Evolutionary conservation across 2,797 vertebrate species (phyloP).

Genomic region (Danio albolineatus): DNA sequence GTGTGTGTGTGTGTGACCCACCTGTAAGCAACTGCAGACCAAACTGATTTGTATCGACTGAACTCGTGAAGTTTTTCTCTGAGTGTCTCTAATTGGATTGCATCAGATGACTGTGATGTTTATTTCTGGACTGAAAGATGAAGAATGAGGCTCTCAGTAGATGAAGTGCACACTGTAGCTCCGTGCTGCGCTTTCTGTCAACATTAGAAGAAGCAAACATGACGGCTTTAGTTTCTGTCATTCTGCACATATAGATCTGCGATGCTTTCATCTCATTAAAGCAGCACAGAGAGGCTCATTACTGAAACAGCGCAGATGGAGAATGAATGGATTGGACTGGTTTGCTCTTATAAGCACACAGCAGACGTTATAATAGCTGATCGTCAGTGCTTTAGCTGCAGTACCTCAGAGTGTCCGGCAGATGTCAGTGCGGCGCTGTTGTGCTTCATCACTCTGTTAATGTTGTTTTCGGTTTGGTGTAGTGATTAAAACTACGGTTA

Average conservation of each 20-base stretch:
- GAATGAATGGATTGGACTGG: neutral
- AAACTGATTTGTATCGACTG: conserved; percentile 23
- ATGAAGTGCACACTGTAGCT: conserved; percentile 22
- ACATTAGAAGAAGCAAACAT: conserved; percentile 38
- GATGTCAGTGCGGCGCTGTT: neutral
- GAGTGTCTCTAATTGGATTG: conserved; percentile 29
- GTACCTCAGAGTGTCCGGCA: conserved; percentile 22
- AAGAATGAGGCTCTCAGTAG: conserved; percentile 47
- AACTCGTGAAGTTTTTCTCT: conserved; percentile 30
- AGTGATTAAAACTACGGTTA: too few relatives aligned
- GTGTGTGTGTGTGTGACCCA: neutral
- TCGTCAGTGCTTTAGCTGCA: neutral
- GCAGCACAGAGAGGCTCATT: neutral
- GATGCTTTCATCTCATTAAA: conserved; percentile 12
- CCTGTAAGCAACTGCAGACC: neutral
- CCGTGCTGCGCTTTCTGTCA: conserved; percentile 30
- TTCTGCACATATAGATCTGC: neutral
- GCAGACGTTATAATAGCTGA: neutral
- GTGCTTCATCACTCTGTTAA: too few relatives aligned
- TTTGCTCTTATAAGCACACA: neutral
- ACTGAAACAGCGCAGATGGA: neutral
- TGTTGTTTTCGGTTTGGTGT: too few relatives aligned
- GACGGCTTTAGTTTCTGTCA: conserved; percentile 22
- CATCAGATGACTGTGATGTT: conserved; percentile 35
- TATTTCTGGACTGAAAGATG: conserved; percentile 49